Evolutionary conservation across 2,888 invertebrate genomes (phyloP).

Genomic region (Philereme vetulata): DNA sequence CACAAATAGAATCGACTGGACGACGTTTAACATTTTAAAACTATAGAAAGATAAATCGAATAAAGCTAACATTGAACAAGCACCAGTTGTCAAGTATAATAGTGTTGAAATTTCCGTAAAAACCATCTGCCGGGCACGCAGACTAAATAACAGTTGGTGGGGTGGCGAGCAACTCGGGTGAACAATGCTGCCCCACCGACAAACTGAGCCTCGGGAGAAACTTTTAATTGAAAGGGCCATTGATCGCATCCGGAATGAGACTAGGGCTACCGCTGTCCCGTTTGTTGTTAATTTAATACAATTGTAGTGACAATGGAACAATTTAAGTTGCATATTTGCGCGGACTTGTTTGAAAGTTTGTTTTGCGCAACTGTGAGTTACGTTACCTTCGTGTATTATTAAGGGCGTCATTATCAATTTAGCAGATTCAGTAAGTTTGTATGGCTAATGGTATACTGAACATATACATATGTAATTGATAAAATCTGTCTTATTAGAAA

Average conservation of each 20-base stretch:
- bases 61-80: constrained; percentile 21
- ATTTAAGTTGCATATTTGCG: constrained; percentile 29
- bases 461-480: no score
- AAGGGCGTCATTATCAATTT: not conserved
- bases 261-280: constrained; percentile 36
- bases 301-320: constrained; percentile 28
- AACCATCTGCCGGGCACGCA: constrained; percentile 40
- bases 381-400: not conserved
- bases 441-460: no score
- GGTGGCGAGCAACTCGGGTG: constrained; percentile 40
- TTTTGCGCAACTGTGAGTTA: not conserved
- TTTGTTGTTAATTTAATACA: constrained; percentile 34
- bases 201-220: constrained; percentile 54
- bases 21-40: no score
- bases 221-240: constrained; percentile 74
- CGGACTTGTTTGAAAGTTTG: constrained; percentile 13
- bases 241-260: constrained; percentile 56
- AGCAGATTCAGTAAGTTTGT: no score
- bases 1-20: no score
- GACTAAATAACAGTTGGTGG: constrained; percentile 20
- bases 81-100: constrained; percentile 40
- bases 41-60: not conserved
- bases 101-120: constrained; percentile 51
- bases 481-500: no score
- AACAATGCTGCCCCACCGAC: constrained; percentile 47